Evolutionary conservation across 37 sponge, comb jelly and placozoan species (phyloP).

Genomic region (Geodia barretti): DNA sequence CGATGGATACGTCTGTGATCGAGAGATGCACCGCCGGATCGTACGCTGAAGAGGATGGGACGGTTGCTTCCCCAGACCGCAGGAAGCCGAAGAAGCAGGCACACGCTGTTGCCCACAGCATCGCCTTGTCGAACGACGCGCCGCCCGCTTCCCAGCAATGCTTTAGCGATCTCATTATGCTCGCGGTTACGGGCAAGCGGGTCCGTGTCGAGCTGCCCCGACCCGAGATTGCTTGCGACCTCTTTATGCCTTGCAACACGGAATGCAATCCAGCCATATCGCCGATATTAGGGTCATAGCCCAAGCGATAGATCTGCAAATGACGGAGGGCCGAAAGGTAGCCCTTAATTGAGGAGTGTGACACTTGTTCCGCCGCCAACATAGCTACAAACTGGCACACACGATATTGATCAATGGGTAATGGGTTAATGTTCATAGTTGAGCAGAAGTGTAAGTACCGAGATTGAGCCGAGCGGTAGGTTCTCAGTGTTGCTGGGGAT

Average conservation of each 20-base stretch:
- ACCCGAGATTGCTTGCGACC: not conserved
- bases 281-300: not conserved
- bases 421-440: not conserved
- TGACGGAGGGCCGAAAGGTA: conserved; percentile 51
- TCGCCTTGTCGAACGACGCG: too few species aligned
- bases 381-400: conserved; percentile 11
- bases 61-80: too few species aligned
- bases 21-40: too few species aligned
- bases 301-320: conserved; percentile 11
- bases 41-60: too few species aligned
- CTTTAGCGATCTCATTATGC: too few species aligned
- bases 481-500: not conserved
- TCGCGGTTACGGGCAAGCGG: too few species aligned
- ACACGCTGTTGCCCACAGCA: too few species aligned
- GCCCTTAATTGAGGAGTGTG: not conserved
- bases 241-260: conserved; percentile 3
- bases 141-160: too few species aligned
- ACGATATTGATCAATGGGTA: conserved; percentile 18
- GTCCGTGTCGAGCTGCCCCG: too few species aligned
- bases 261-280: conserved; percentile 1
- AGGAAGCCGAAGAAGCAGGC: too few species aligned
- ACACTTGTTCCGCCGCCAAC: not conserved
- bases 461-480: conserved; percentile 3
- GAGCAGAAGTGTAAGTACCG: conserved; percentile 27
- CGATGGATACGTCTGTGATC: too few species aligned